A percentile compares a stretch with the other conserved stretches of the same genome.
These are phyloP conservation scores for Vulpes ferrilata DNA, from an alignment of 2,113 vertebrate species.

Conservation along the genomic window DNA sequence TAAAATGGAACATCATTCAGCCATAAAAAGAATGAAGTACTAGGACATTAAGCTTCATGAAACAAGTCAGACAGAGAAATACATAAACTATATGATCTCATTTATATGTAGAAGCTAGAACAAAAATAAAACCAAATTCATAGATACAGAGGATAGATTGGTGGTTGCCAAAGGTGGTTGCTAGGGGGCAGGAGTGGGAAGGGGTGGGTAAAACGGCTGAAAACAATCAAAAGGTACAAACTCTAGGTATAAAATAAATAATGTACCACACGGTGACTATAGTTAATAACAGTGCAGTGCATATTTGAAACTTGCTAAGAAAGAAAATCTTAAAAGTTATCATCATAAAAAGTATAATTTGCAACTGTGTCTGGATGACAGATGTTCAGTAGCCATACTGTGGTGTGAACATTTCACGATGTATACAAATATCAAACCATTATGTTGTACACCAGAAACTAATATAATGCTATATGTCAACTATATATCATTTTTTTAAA, in stretches of 20 bases:
- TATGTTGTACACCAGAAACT: too few species aligned
- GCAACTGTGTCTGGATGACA: neutral
- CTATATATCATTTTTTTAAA: too few species aligned
- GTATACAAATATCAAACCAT: too few species aligned
- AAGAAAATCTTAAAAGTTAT: neutral
- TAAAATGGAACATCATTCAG: neutral
- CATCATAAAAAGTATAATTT: neutral
- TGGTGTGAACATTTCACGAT: neutral
- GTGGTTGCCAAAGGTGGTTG: neutral
- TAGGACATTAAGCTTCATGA: neutral
- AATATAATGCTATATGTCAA: too few species aligned
- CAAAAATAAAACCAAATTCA: neutral
- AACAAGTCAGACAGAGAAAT: neutral
- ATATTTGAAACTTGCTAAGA: neutral
- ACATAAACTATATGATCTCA: accelerated
- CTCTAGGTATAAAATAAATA: neutral
- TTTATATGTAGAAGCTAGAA: neutral
- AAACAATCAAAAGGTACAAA: neutral
- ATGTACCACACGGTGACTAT: neutral
- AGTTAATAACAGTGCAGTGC: neutral
- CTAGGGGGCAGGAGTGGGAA: neutral
- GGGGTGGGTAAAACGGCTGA: neutral
- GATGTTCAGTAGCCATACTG: neutral
- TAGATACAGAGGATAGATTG: neutral
- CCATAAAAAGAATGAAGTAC: neutral